Evolutionary conservation across 2,113 vertebrate genomes (phyloP), one percentile per base, ranked within the genome.

Genomic region (Alaudala cheleensis): DNA sequence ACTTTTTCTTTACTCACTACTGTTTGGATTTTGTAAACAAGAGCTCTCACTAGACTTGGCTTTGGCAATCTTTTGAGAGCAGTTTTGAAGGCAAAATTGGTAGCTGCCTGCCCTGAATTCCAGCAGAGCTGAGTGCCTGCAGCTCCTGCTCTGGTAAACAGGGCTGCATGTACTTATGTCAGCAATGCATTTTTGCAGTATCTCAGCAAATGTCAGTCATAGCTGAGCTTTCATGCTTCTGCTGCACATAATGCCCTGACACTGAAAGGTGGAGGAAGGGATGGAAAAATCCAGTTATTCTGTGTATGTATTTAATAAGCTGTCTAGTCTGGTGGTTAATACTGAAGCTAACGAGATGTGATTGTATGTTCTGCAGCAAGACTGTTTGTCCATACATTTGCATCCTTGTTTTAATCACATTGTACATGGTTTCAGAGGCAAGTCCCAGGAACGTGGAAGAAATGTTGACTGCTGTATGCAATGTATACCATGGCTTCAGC

Each of bases 141-240:
- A 90, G 71, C 47, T 74, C 64, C 56, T 62, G 79, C 72, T 78
- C 45, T 94, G 65, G 53, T 93, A 90, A 94, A 81, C 56, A 86
- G 56, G 6, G 62, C 61, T 96, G 85, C 85, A 49, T 44, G 40
- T 47, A 56, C 71, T 96, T 84, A 51, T 16, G 76, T 94, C 91
- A 94, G 91, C 91, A 92, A 72, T 67, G 93, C 84, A 79, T 87
- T 95, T 95, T 95, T 95, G 86, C 72, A 90, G 81, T 79, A 72
- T 85, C 89, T 92, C 84, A 82, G 93, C 94, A 97, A 92, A 91
- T 77, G 84, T 85, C 87, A 95, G 61, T 61, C 76, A 84, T 56
- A 93, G 84, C 74, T 95, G 33, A 28, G 84, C 42, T 80, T 87
- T 77, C 39, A 17, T 72, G 74, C 49, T 85, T 65, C 78, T 90